Base-by-base conservation (phyloP, 2,113 vertebrate species). In the Bettongia penicillata region DNA sequence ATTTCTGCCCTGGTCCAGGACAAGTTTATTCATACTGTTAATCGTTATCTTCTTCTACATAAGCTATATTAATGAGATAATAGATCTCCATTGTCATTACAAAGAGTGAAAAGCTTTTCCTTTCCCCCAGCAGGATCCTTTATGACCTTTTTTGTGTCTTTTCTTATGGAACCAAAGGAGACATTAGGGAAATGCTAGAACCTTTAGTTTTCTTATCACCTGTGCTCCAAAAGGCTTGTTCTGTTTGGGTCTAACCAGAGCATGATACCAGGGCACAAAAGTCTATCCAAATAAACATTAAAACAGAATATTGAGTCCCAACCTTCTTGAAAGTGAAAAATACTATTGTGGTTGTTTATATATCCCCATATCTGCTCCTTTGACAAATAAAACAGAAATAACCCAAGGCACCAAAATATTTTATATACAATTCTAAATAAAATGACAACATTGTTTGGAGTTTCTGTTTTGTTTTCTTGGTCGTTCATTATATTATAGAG, bases 1-100 rank as follows among this genome's bases (percentile, higher is more conserved):
- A 77, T 93, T 95, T 97, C 89, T 94, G 3, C 0, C 48, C 3
- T 53, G 48, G 1, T n/a, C 95, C 24, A 90, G 26, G n/a, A 51
- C 92, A 24, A n/a, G 31, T 77, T n/a, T 77, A 19, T 77, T 77
- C 61, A 37, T 14, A n/a, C 12, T 77, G 16, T 77, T n/a, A 19
- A 77, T 77, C 19, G 12, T n/a, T 77, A 77, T 77, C 61, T n/a
- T 77, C 16, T 37, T 11, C 37, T 77, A 19, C 16, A 37, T 77
- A 12, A 77, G 61, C 31, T 77, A 77, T n/a, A 16, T 77, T 77
- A 77, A 77, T 77, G 14, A 77, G 61, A 77, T 0, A 31, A n/a
- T n/a, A 77, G 37, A 16, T n/a, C 37, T n/a, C 37, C 61, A n/a
- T n/a, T n/a, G 61, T 77, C 37, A 37, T 77, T 77, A 5, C 37